These are phyloP conservation scores for Diarsia rubi DNA, from an alignment of 2,888 invertebrate species.

Conservation along the genomic window DNA sequence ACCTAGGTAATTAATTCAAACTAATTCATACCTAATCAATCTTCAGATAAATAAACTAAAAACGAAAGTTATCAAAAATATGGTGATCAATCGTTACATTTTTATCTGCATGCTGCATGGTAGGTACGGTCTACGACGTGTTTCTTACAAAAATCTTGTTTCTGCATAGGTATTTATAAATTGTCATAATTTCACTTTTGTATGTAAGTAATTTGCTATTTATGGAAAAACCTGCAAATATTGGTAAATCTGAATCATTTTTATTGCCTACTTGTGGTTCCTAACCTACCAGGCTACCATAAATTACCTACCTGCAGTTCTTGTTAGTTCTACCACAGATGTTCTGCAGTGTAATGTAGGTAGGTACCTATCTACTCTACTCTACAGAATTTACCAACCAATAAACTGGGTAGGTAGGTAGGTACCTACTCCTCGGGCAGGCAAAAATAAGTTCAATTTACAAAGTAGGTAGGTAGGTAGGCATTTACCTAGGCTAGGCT, in stretches of 20 bases:
- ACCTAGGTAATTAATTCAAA: conserved; percentile 4
- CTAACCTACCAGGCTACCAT: neutral
- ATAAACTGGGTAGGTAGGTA: too few species aligned
- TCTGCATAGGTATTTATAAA: conserved; percentile 25
- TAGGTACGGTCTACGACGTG: neutral
- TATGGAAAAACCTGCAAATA: conserved; percentile 3
- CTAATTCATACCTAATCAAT: conserved; percentile 6
- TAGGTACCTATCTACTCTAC: too few species aligned
- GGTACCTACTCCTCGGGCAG: neutral
- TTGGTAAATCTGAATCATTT: conserved; percentile 2
- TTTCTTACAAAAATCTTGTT: conserved; percentile 20
- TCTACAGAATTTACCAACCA: too few species aligned
- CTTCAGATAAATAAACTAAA: conserved; percentile 7
- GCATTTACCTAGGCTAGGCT: neutral
- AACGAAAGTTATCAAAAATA: conserved; percentile 42
- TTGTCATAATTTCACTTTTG: conserved; percentile 29
- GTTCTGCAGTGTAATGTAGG: too few species aligned
- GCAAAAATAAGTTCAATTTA: neutral
- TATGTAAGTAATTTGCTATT: neutral
- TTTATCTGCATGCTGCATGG: neutral
- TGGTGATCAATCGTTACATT: conserved; percentile 18
- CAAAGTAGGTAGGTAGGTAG: neutral
- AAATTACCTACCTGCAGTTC: neutral
- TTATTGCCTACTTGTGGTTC: neutral
- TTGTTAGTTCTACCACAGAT: neutral